Evolutionary conservation across 2,888 invertebrate species (phyloP).

Genomic region (Folsomia candida): DNA sequence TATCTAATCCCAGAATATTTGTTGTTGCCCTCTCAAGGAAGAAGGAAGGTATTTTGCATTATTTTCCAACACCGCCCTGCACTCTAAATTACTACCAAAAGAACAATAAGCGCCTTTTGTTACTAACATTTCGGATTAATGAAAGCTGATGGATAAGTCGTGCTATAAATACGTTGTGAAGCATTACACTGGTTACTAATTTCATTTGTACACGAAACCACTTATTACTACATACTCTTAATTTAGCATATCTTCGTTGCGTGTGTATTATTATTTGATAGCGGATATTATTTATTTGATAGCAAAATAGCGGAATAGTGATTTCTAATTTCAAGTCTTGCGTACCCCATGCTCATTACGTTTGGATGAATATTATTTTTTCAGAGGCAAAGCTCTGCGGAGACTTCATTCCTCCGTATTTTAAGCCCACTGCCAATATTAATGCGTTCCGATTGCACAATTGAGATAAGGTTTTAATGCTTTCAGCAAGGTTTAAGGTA

Average conservation of each 20-base stretch:
- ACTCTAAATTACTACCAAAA: not conserved
- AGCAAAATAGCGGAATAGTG: too few species aligned
- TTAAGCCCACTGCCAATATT: too few species aligned
- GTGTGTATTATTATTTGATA: too few species aligned
- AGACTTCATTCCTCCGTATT: too few species aligned
- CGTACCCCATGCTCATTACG: too few species aligned
- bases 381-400: too few species aligned
- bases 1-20: constrained; percentile 6
- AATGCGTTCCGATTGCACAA: too few species aligned
- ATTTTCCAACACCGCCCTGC: not conserved
- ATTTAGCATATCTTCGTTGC: not conserved
- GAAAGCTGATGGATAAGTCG: not conserved
- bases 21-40: not conserved
- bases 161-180: not conserved
- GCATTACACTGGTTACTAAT: not conserved
- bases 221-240: not conserved
- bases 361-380: too few species aligned
- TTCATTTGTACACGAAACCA: not conserved
- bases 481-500: too few species aligned
- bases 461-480: too few species aligned
- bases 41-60: constrained; percentile 1
- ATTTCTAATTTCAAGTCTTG: too few species aligned
- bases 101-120: not conserved
- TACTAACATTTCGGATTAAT: not conserved
- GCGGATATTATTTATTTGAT: too few species aligned